Evolutionary conservation across 2,113 vertebrate genomes (phyloP).

Genomic region (Ceratotherium simum): DNA sequence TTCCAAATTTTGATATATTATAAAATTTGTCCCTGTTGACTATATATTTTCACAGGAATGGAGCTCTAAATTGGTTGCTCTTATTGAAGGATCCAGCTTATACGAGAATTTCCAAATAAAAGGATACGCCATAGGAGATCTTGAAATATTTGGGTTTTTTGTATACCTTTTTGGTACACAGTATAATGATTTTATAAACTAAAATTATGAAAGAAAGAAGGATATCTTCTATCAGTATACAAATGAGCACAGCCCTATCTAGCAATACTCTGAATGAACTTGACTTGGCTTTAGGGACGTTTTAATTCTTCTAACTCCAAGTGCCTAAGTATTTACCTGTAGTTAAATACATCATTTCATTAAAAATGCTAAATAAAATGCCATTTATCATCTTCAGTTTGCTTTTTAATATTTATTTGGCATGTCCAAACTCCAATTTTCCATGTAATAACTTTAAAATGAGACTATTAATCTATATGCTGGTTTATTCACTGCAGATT

Average conservation of each 20-base stretch:
- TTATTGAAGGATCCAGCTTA: neutral
- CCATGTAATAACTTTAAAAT: slow-evolving; percentile 36
- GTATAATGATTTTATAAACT: neutral
- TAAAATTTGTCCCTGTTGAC: neutral
- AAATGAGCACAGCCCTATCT: neutral
- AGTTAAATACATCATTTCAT: neutral
- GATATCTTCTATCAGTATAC: neutral
- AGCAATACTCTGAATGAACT: neutral
- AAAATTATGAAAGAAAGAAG: neutral
- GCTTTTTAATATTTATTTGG: slow-evolving; percentile 23
- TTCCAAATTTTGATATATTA: neutral
- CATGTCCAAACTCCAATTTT: slow-evolving; percentile 31
- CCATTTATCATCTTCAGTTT: slow-evolving; percentile 34
- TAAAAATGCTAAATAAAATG: slow-evolving; percentile 50
- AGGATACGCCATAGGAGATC: neutral
- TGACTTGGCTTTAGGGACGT: neutral
- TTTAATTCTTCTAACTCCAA: neutral
- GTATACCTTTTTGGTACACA: neutral
- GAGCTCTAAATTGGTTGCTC: neutral
- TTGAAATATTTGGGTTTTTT: neutral
- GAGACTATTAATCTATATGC: neutral
- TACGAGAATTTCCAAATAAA: neutral
- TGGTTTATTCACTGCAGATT: neutral
- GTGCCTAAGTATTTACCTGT: neutral
- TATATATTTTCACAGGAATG: neutral